Conservation (phyloP, 1,140 invertebrate species). For the Bombus superbus region DNA sequence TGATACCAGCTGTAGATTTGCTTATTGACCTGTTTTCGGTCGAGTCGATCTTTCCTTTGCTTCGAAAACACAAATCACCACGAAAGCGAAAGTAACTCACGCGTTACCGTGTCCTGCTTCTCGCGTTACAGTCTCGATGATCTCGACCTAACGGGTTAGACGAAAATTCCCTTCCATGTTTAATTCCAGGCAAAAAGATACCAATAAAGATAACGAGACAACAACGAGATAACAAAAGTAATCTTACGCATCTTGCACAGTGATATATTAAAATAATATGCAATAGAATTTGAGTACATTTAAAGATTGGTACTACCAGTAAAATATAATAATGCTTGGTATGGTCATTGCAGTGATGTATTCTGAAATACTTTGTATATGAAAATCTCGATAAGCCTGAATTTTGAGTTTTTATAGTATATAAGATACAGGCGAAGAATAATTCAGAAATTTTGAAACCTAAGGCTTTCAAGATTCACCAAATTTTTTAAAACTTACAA, state of each 20-base stretch:
- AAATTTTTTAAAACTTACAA: not conserved
- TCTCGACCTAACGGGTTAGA: not conserved
- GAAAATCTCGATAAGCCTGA: too few species aligned
- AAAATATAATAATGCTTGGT: not conserved
- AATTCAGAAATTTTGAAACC: not conserved
- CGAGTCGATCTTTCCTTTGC: slow-evolving; percentile 34
- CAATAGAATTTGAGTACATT: not conserved
- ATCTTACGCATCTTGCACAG: not conserved
- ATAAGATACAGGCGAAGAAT: not conserved
- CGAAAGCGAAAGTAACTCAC: slow-evolving; percentile 41
- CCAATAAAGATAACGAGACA: not conserved
- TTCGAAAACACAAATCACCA: slow-evolving; percentile 40
- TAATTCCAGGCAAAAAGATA: not conserved
- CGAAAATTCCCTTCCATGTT: too few species aligned
- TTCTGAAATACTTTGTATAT: not conserved
- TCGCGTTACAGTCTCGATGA: slow-evolving; percentile 22
- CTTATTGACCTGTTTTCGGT: slow-evolving; percentile 45
- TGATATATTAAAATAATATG: not conserved
- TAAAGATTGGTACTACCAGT: not conserved
- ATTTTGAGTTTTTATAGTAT: not conserved
- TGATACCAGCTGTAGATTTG: slow-evolving; percentile 41
- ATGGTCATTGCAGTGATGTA: not conserved
- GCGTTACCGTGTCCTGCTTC: not conserved
- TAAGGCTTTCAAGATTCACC: not conserved
- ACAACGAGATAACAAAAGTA: not conserved